Evolutionary conservation across 2,797 vertebrate species (phyloP), one percentile per base, ranked within the genome.

Genomic region (Argyrosomus regius): DNA sequence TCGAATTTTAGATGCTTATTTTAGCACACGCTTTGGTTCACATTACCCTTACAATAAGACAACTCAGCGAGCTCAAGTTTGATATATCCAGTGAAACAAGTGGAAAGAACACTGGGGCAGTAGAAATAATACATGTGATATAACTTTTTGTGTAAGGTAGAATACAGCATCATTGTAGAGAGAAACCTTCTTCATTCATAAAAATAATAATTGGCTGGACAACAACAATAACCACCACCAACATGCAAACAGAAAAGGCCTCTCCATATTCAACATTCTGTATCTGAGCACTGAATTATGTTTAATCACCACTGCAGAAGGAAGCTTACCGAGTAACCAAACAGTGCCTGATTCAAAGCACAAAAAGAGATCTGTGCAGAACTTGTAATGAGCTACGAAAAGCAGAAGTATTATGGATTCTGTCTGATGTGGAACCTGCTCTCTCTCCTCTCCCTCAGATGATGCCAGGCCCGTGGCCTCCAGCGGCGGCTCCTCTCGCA

Each of bases 401-500:
- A 49, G 5, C 56, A 17, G 0, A 26, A 5, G 4, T 22, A 1
- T 65, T 18, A 0, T 41, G 13, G 14, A 56, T n/a, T 49, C 18
- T 20, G 5, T 64, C 16, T 89, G 31, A 88, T 57, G n/a, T 76
- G 17, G 35, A 65, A 57, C 45, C 59, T 46, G 3, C 50, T 77
- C 24, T 80, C 24, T 28, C 46, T 13, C 14, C 62, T 71, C 26
- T 28, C 17, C 73, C 48, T 45, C 84, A 96, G 95, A 94, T 17
- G 88, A 91, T 6, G 20, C 77, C 84, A 75, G 71, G 9, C 31
- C 91, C 0, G 54, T 28, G 39, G 76, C 78, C 73, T 81, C 82
- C 50, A 5, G 80, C 20, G 8, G 79, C 1, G 26, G 74, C 57
- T 86, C 87, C 4, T 85, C 93, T 63, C 93, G 94, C 71, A 93